Evolutionary conservation across 2,888 invertebrate species (phyloP).

Genomic region (Ashinkailepas kermadecensis): DNA sequence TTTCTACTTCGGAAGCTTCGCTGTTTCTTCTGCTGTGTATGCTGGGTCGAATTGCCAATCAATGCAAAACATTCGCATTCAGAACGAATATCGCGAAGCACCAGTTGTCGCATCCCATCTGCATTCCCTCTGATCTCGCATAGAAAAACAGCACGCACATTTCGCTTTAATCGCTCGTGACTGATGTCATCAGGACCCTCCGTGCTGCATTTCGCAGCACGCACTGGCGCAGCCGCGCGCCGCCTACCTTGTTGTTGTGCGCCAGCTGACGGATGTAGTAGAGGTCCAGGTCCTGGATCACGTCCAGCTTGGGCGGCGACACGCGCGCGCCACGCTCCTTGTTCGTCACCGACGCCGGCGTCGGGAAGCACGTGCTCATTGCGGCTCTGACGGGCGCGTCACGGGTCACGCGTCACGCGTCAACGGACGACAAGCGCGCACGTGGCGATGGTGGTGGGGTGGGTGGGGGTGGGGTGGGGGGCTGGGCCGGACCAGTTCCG

Average conservation of each 20-base stretch:
- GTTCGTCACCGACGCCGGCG: conserved; percentile 20
- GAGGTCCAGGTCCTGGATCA: conserved; percentile 49
- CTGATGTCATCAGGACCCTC: not conserved
- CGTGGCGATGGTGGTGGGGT: not conserved
- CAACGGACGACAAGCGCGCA: not conserved
- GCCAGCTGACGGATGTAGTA: conserved; percentile 52
- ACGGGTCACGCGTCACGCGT: not conserved
- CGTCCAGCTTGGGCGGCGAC: conserved; percentile 42
- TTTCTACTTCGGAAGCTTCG: too few species aligned
- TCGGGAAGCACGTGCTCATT: not conserved
- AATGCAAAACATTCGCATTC: too few species aligned
- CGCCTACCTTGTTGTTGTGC: conserved; percentile 48
- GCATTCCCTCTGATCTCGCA: too few species aligned
- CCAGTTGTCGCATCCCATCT: too few species aligned
- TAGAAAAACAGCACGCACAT: too few species aligned
- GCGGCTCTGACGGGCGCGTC: not conserved
- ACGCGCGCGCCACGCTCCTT: conserved; percentile 26
- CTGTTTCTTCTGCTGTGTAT: too few species aligned
- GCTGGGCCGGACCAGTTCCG: not conserved
- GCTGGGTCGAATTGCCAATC: too few species aligned
- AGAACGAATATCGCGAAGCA: too few species aligned
- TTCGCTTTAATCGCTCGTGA: too few species aligned
- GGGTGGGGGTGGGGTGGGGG: not conserved
- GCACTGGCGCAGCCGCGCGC: not conserved
- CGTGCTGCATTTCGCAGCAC: not conserved